Base-by-base conservation (phyloP, 2,888 invertebrate species). In the Catocala fraxini region DNA sequence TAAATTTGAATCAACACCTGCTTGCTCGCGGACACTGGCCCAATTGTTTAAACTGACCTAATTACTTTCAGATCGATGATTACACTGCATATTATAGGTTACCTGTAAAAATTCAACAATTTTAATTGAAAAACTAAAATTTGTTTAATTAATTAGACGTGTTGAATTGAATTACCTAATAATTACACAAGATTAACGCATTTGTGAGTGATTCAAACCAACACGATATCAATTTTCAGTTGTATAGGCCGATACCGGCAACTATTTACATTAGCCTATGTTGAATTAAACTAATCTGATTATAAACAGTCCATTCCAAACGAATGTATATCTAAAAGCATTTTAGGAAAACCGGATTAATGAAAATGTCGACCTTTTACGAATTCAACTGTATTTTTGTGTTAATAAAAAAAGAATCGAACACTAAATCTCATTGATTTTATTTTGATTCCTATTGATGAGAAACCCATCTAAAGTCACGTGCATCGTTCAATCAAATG, bases 381-480 rank as follows among this genome's bases (percentile, higher is more conserved):
- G 10, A 43, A 11, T 33, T 15, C 15, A 0, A 51, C 13, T 39
- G n/a, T 9, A 39, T 39, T 39, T 39, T 39, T 39, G 35, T 2
- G 35, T 39, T 39, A 39, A 9, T 39, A 5, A 39, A 39, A 39
- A 6, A 39, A 39, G 35, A 35, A 42, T 42, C 42, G 11, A 42
- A 11, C 39, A 5, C 9, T 1, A 25, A 25, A 25, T 25, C 25
- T 42, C 42, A 42, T 11, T 39, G 46, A 47, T 39, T 11, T 51
- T 51, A 15, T 46, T 45, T 68, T 61, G 65, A 75, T 43, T 56
- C 59, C 51, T 61, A 64, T 66, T 67, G 60, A 73, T 68, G 60
- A 81, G 79, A 77, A 75, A 83, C 82, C 82, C 81, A 77, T 68
- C 71, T 80, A 75, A 76, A 73, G 80, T 81, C 84, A 85, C 83